A percentile compares a stretch with the other conserved stretches of the same genome.
Evolutionary conservation across 37 sponge, comb jelly and placozoan genomes (phyloP).

Genomic region (Chondrilla cf. caribensis): DNA sequence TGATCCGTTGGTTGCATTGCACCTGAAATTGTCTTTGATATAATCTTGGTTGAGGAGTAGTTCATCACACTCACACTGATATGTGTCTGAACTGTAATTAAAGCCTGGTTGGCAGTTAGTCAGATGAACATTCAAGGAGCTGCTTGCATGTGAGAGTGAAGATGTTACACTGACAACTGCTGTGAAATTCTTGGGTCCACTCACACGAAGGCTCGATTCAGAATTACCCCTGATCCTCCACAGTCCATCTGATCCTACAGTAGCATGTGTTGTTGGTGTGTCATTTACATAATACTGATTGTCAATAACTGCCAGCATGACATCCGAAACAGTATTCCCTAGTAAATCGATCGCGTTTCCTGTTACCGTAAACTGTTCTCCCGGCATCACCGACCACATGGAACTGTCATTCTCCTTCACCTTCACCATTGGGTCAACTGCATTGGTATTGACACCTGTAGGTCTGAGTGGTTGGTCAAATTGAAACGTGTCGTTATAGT

Average conservation of each 20-base stretch:
- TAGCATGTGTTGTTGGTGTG: not conserved
- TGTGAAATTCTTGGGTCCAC: not conserved
- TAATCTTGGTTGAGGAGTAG: not conserved
- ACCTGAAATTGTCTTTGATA: not conserved
- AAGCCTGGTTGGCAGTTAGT: not conserved
- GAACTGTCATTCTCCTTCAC: too few relatives aligned
- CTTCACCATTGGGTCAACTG: not conserved
- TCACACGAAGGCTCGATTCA: not conserved
- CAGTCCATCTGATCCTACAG: not conserved
- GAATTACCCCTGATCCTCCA: not conserved
- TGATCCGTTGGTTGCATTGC: not conserved
- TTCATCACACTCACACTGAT: not conserved
- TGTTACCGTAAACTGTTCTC: not conserved
- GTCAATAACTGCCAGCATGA: not conserved
- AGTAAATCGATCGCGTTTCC: not conserved
- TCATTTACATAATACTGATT: not conserved
- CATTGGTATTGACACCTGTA: not conserved
- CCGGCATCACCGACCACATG: not conserved
- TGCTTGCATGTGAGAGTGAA: not conserved
- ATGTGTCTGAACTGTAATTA: not conserved
- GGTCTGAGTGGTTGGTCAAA: not conserved
- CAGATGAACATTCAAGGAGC: not conserved
- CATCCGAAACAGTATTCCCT: not conserved
- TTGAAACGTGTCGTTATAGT: not conserved
- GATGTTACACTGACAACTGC: not conserved